phyloP scores from a whole-genome alignment of 2,797 vertebrate species.

The Lagodon rhomboides region DNA sequence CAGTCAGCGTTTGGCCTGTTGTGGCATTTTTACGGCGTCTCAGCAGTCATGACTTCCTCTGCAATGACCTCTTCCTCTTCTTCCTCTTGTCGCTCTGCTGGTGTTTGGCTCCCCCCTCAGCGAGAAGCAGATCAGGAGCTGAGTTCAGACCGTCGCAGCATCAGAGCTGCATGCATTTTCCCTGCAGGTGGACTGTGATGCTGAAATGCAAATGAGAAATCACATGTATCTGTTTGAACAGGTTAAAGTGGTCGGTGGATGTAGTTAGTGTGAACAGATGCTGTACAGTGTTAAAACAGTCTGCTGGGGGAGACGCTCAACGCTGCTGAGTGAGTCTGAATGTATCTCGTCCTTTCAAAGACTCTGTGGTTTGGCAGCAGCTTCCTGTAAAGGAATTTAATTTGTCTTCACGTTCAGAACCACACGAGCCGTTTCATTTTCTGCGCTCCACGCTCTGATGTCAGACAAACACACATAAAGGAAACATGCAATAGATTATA shows the following conservation, averaged over 20 bases:
- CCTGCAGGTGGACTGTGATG: not conserved
- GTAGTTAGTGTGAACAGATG: not conserved
- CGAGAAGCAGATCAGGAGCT: not conserved
- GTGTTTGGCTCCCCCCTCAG: slow-evolving; percentile 50
- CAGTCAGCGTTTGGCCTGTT: slow-evolving; percentile 23
- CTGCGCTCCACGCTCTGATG: not conserved
- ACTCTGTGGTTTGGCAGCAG: slow-evolving; percentile 14
- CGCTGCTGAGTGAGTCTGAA: not conserved
- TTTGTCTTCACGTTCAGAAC: slow-evolving; percentile 5
- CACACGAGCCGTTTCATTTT: not conserved
- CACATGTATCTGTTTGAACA: not conserved
- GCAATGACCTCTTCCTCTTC: slow-evolving; percentile 44
- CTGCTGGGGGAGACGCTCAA: not conserved
- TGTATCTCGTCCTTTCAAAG: not conserved
- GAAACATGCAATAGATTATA: not conserved
- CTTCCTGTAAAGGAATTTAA: slow-evolving; percentile 6
- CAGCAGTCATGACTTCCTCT: slow-evolving; percentile 53
- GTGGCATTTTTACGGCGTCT: slow-evolving; percentile 42
- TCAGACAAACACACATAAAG: not conserved
- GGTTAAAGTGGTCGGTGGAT: not conserved
- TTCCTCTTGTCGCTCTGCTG: slow-evolving; percentile 27
- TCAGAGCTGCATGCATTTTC: too few relatives aligned
- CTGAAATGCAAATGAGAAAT: not conserved
- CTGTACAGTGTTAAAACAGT: not conserved
- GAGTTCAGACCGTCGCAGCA: too few relatives aligned